Evolutionary conservation across 2,113 vertebrate genomes (phyloP), one percentile per base, ranked within the genome.

Genomic region (Clarias macrocephalus): DNA sequence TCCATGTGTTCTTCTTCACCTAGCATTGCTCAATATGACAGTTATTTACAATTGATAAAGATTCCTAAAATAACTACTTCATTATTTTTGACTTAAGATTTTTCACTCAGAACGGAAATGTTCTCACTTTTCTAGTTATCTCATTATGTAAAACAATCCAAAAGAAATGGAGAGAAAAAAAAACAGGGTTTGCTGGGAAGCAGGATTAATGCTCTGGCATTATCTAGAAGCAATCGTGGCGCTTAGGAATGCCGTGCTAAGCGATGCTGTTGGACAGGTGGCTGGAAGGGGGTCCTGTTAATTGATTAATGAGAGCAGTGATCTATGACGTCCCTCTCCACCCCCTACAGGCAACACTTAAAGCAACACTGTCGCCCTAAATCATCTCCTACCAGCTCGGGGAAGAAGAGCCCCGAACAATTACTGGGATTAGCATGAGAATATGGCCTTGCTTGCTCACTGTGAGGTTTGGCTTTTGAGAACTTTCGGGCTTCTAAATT

Each of bases 331-430:
- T 70, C 83, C 59, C 84, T 90, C 90, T 91, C 89, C 83, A 66
- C 84, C 90, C 81, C 87, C 89, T 90, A 62, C 89, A 90, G 91
- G 89, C 92, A 84, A 88, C 73, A 91, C 60, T 81, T 86, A 81
- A 86, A 92, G 91, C 92, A 88, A 83, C 86, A 86, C 89, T 93
- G 93, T 93, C 92, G 48, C 91, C 92, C 94, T 95, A 94, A 95
- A 95, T 95, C 94, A 95, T 95, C 94, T 95, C 94, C 94, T 93
- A 94, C 93, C 94, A 94, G 93, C 93, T 93, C 93, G 86, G 93
- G 91, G 93, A 94, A 95, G 91, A 90, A 91, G 57, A 89, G 19
- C 73, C 37, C 37, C 23, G 90, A 92, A 94, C 94, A 92, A 91
- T 92, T 92, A 81, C 85, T 76, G 83, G 85, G 65, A 93, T 95